A percentile compares a stretch with the other conserved stretches of the same genome.
These are phyloP conservation scores for Polypedilum vanderplanki DNA, from an alignment of 1,140 invertebrate genomes.

Conservation along the genomic window DNA sequence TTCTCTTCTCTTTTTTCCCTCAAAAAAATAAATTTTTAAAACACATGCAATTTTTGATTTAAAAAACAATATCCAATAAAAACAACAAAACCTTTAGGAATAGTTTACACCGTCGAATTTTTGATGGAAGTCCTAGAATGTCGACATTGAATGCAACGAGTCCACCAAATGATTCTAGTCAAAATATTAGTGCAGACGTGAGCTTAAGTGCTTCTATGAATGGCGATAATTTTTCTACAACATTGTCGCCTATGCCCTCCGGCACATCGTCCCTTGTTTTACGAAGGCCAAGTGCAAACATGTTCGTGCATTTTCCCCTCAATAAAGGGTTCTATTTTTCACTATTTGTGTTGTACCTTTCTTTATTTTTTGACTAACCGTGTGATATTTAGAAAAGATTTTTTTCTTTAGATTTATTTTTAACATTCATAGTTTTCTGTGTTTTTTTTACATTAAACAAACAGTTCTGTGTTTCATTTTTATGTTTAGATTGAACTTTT, in stretches of 20 bases:
- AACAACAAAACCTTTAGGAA: constrained; percentile 33
- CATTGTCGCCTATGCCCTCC: constrained; percentile 39
- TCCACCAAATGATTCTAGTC: constrained; percentile 21
- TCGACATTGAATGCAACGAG: constrained; percentile 30
- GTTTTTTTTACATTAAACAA: constrained; percentile 9
- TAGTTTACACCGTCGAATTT: constrained; percentile 42
- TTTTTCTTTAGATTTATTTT: not conserved
- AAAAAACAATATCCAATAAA: not conserved
- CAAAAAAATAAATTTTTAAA: not conserved
- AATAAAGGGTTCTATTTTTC: constrained; percentile 29
- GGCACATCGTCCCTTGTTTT: constrained; percentile 39
- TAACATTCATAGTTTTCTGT: not conserved
- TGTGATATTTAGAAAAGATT: constrained; percentile 1
- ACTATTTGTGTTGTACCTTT: no score
- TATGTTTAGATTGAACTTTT: no score
- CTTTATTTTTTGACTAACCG: no score
- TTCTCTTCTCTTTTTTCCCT: not conserved
- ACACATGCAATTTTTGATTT: not conserved
- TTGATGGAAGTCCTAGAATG: constrained; percentile 38
- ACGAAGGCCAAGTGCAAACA: constrained; percentile 42
- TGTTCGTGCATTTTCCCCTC: constrained; percentile 37
- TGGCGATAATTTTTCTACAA: not conserved
- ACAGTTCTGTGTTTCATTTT: not conserved
- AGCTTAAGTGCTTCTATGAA: constrained; percentile 11
- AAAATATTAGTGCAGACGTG: not conserved